Percentiles rank a stretch among this genome's conserved stretches.
Evolutionary conservation across 1,140 invertebrate genomes (phyloP).

Genomic region (Agrilus planipennis): DNA sequence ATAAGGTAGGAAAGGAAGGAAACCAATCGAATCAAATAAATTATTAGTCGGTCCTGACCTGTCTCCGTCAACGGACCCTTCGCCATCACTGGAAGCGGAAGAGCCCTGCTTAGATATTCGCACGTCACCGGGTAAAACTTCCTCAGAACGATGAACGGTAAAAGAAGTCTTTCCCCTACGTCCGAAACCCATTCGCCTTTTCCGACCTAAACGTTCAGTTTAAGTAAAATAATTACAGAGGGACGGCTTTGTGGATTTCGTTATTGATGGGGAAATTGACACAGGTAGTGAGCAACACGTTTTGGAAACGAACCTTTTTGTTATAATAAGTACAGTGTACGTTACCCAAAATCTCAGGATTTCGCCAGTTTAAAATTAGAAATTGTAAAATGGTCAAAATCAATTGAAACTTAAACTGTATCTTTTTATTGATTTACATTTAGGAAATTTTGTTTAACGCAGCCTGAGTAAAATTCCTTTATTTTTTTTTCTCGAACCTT

Average conservation of each 20-base stretch:
- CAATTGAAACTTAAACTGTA: no score
- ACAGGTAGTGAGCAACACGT: constrained; percentile 2
- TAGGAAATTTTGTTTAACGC: no score
- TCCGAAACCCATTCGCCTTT: constrained; percentile 89
- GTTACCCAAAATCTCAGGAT: background rate
- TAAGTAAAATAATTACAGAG: background rate
- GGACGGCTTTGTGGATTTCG: background rate
- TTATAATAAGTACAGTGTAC: constrained; percentile 8
- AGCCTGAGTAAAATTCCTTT: no score
- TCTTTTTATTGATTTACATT: no score
- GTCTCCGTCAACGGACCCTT: constrained; percentile 70
- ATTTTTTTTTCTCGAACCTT: no score
- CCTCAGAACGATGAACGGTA: constrained; percentile 91
- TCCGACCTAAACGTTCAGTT: constrained; percentile 57
- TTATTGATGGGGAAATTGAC: no score
- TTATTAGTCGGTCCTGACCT: constrained; percentile 43
- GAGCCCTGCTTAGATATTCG: constrained; percentile 68
- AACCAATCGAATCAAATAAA: constrained; percentile 10
- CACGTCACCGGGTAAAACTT: constrained; percentile 79
- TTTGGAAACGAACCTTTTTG: background rate
- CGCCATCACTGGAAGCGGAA: constrained; percentile 85
- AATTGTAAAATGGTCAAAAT: no score
- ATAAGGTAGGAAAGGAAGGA: constrained; percentile 1
- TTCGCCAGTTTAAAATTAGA: no score
- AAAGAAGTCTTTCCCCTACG: constrained; percentile 88